Evolutionary conservation across 2,113 vertebrate genomes (phyloP), one percentile per base, ranked within the genome.

Genomic region (Rhinoptilus africanus): DNA sequence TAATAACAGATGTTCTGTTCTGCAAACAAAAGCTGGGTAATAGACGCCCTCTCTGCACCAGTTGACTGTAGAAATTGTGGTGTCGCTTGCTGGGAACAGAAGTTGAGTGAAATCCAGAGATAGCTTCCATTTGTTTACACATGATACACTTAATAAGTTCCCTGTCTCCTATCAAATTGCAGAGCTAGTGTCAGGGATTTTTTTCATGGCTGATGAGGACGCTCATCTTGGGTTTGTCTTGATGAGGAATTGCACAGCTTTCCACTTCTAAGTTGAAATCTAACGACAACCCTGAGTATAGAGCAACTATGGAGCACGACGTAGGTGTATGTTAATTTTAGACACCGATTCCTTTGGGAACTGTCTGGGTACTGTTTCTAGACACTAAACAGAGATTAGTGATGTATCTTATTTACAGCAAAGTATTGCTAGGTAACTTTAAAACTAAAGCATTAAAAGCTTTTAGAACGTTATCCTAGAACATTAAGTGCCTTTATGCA

Each of bases 1-100:
- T 92, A 72, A 62, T 93, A 77, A 53, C 77, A 88, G 85, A 72
- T 90, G 85, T 76, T 90, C 85, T 85, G 21, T 69, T 88, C 67
- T 66, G 63, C 88, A 93, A 76, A 86, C 75, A 77, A 57, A 80
- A 91, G 50, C n/a, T 0, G 34, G 56, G 35, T 64, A 64, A 72
- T 51, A 63, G 87, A 54, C 1, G 2, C 9, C 6, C 73, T 81
- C 47, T 72, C 54, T 87, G 77, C 81, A n/a, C 69, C 37, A 20
- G 48, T 16, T 68, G 57, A 26, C 57, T 85, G 35, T 48, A 47
- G 48, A 64, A 75, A 81, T 85, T n/a, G 34, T 47, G 18, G 68
- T 39, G 22, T 71, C 66, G 48, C 57, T 77, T 47, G 9, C 39
- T 75, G 48, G 60, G 66, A 95, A 26, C 1, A 56, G 69, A 73